These are phyloP conservation scores for Phacellophora camtschatica DNA, from an alignment of 30 jellyfish, hydroid and myxozoan genomes.

Conservation along the genomic window DNA sequence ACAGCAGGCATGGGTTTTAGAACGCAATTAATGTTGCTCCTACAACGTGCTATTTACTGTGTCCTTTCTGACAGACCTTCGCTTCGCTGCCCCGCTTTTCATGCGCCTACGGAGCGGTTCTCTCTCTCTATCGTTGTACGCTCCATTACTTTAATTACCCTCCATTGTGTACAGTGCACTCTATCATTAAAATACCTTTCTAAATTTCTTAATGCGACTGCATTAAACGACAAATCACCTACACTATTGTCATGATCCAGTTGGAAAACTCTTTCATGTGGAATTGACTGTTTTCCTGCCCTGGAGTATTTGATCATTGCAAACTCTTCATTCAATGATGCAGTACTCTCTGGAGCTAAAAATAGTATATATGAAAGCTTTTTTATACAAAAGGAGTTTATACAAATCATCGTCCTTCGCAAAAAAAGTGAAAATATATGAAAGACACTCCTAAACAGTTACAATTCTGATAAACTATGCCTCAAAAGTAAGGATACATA, in stretches of 20 bases:
- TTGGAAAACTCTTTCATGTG: slow-evolving; percentile 82
- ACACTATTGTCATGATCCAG: slow-evolving; percentile 74
- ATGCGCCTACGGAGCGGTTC: not conserved
- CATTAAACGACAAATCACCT: too few relatives aligned
- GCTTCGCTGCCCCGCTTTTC: not conserved
- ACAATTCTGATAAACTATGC: too few relatives aligned
- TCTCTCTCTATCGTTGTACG: not conserved
- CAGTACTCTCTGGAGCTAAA: slow-evolving; percentile 13
- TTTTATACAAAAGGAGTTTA: not conserved
- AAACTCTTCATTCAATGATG: slow-evolving; percentile 61
- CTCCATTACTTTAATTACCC: not conserved
- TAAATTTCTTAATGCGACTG: too few relatives aligned
- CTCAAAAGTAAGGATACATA: too few relatives aligned
- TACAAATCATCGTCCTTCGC: not conserved
- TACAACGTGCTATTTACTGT: too few relatives aligned
- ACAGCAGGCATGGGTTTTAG: too few relatives aligned
- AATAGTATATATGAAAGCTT: not conserved
- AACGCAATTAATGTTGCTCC: too few relatives aligned
- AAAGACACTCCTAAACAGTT: too few relatives aligned
- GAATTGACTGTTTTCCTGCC: slow-evolving; percentile 82
- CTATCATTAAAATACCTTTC: too few relatives aligned
- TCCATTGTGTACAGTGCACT: not conserved
- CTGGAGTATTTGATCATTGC: slow-evolving; percentile 92
- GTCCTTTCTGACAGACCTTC: too few relatives aligned
- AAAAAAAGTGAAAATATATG: too few relatives aligned